These are phyloP conservation scores for Theodoxus fluviatilis DNA, from an alignment of 2,888 invertebrate genomes.

Conservation along the genomic window DNA sequence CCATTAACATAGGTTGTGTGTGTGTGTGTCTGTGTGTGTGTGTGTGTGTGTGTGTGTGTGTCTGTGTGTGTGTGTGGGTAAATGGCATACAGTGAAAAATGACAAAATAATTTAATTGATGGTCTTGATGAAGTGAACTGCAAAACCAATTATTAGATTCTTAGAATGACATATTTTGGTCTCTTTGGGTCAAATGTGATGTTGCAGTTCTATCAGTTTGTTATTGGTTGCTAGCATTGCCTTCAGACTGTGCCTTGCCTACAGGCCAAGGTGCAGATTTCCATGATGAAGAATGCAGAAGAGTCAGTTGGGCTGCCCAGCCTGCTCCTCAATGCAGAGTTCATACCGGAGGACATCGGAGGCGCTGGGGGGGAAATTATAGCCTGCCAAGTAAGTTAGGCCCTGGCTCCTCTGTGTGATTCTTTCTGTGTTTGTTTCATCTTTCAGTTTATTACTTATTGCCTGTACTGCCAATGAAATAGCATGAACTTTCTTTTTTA, in stretches of 20 bases:
- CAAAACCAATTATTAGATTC: no score
- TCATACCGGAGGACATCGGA: constrained; percentile 55
- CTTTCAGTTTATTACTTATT: no score
- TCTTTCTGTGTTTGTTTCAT: neutral
- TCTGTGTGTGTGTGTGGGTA: no score
- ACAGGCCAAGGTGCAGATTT: constrained; percentile 40
- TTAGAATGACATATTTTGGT: no score
- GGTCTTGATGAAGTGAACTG: no score
- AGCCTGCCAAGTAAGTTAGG: constrained; percentile 51
- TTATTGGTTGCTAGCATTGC: neutral
- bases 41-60: no score
- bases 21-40: no score
- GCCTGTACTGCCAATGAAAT: no score
- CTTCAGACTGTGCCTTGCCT: no score
- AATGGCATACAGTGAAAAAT: no score
- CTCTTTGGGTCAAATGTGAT: neutral
- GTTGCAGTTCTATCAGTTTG: neutral
- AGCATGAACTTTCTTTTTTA: constrained; percentile 12
- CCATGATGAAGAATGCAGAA: constrained; percentile 34
- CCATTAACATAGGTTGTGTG: no score
- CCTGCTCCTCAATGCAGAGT: constrained; percentile 54
- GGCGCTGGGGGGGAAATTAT: constrained; percentile 58
- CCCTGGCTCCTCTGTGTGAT: neutral
- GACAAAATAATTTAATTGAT: no score
- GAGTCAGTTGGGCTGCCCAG: constrained; percentile 38